phyloP scores from a whole-genome alignment of 1,140 invertebrate genomes.

The Catajapyx aquilonaris region DNA sequence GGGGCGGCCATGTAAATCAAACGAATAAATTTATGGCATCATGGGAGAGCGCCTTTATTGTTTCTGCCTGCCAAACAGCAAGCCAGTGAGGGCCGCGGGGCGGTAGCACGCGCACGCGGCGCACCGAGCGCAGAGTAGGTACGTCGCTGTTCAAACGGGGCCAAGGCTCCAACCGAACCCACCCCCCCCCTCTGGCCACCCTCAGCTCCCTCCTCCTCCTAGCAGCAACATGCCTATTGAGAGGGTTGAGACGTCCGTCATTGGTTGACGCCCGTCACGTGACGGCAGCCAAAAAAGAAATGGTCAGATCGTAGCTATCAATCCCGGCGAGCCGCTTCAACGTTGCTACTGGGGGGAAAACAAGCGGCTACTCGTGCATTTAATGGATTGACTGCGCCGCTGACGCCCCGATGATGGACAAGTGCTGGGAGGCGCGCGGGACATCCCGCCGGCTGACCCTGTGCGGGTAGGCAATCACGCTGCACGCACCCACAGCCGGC shows the following conservation, averaged over 20 bases:
- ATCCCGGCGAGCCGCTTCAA: slow-evolving; percentile 10
- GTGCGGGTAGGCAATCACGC: no score
- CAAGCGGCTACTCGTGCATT: neutral
- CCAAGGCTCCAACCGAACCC: neutral
- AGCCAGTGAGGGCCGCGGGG: neutral
- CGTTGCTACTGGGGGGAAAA: neutral
- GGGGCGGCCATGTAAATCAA: no score
- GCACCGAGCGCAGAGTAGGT: slow-evolving; percentile 4
- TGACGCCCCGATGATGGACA: neutral
- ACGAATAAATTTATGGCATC: slow-evolving; percentile 14
- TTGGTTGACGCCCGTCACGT: slow-evolving; percentile 13
- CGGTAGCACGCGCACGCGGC: slow-evolving; percentile 2
- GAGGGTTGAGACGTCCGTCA: slow-evolving; percentile 8
- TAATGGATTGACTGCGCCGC: neutral
- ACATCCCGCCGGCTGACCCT: slow-evolving; percentile 20
- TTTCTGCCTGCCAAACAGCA: slow-evolving; percentile 9
- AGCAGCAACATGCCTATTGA: slow-evolving; percentile 7
- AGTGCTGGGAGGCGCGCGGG: slow-evolving; percentile 16
- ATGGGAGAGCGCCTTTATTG: slow-evolving; percentile 14
- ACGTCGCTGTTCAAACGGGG: neutral
- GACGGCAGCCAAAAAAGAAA: slow-evolving; percentile 12
- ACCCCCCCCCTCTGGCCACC: neutral
- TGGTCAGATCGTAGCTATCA: slow-evolving; percentile 14
- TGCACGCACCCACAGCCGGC: slow-evolving; percentile 12
- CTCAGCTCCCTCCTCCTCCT: slow-evolving; percentile 1